Conservation (phyloP, 2,888 invertebrate species). For the Lottia scabra region DNA sequence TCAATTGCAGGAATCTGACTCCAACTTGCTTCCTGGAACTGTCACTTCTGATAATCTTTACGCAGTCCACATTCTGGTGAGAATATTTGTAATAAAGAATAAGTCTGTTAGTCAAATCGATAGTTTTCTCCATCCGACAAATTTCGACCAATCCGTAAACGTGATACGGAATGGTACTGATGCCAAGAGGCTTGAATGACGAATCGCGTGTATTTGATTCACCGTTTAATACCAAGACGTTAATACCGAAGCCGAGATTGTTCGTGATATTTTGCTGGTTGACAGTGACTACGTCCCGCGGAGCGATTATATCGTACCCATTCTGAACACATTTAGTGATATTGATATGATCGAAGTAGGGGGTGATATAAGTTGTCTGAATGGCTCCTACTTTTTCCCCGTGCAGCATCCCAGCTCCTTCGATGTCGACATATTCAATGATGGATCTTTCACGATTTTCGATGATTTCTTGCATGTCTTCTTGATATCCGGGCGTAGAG, state of each 20-base stretch:
- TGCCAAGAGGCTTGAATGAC: slow-evolving; percentile 87
- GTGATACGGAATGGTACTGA: slow-evolving; percentile 82
- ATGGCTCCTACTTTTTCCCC: slow-evolving; percentile 92
- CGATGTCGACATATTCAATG: slow-evolving; percentile 80
- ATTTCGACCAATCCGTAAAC: slow-evolving; percentile 95
- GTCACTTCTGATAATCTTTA: slow-evolving; percentile 91
- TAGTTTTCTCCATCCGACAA: slow-evolving; percentile 93
- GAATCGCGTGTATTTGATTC: slow-evolving; percentile 81
- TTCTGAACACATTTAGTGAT: slow-evolving; percentile 88
- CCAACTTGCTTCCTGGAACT: slow-evolving; percentile 87
- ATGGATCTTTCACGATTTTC: slow-evolving; percentile 77
- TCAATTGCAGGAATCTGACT: slow-evolving; percentile 73
- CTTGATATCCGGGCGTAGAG: slow-evolving; percentile 89
- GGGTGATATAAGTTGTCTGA: slow-evolving; percentile 89
- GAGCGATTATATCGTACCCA: slow-evolving; percentile 91
- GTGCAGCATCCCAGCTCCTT: slow-evolving; percentile 94
- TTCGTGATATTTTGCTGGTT: slow-evolving; percentile 71
- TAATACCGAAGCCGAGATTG: slow-evolving; percentile 90
- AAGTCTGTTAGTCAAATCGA: slow-evolving; percentile 89
- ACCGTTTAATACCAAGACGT: slow-evolving; percentile 89
- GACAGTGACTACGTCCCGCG: slow-evolving; percentile 78
- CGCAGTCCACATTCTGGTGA: slow-evolving; percentile 94
- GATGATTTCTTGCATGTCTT: slow-evolving; percentile 72
- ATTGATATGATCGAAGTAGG: slow-evolving; percentile 83
- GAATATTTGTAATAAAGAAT: slow-evolving; percentile 97